These are phyloP conservation scores for Psephotus haematonotus DNA, from an alignment of 2,113 vertebrate species.

Conservation along the genomic window DNA sequence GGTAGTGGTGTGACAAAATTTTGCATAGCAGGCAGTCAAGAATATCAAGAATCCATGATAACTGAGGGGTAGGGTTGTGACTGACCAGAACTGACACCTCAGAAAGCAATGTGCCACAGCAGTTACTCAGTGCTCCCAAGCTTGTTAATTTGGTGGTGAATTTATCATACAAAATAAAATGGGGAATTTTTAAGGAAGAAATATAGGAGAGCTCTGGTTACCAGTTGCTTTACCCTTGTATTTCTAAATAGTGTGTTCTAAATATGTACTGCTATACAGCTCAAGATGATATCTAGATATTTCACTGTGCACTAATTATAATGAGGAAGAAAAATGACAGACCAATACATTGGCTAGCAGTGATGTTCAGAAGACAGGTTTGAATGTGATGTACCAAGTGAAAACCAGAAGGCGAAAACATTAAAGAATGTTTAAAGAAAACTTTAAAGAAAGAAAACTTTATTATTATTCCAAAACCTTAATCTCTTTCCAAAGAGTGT, in stretches of 20 bases:
- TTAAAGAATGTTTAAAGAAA: background rate
- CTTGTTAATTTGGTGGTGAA: background rate
- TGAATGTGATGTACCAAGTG: background rate
- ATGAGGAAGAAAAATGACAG: background rate
- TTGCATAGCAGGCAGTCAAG: background rate
- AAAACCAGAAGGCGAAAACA: background rate
- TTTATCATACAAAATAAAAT: accelerated
- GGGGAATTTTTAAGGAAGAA: background rate
- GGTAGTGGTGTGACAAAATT: background rate
- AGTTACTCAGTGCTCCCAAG: background rate
- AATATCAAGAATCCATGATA: background rate
- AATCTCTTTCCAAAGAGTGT: background rate
- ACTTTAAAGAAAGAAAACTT: background rate
- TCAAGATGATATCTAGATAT: background rate
- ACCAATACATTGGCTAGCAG: background rate
- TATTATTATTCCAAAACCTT: background rate
- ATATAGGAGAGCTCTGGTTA: background rate
- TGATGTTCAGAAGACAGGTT: background rate
- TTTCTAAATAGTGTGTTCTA: background rate
- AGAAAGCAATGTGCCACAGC: background rate
- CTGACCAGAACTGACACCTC: background rate
- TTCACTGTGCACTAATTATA: background rate
- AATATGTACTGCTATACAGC: background rate
- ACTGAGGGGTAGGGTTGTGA: background rate
- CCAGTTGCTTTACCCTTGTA: background rate